Base-by-base conservation (phyloP, 2,113 vertebrate species). In the Corapipo altera region DNA sequence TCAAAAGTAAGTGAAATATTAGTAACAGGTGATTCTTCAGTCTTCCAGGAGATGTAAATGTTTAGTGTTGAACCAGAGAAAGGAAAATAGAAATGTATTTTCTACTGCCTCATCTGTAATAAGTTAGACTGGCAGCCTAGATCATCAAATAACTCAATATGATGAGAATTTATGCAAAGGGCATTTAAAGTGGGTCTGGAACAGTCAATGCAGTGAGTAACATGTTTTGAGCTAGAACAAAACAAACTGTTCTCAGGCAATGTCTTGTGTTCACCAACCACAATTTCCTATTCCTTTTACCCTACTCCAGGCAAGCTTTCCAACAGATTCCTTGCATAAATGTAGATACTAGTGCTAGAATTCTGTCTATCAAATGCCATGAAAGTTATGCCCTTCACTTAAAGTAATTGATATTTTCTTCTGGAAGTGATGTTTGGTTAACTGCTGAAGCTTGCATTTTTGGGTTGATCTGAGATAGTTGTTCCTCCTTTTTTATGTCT, bases 161-260 rank as follows among this genome's bases (percentile, higher is more conserved):
- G 32, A 83, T 14, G 35, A 89, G 78, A 95, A 85, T 93, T 95
- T 95, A 89, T 91, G 35, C 75, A 95, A 95, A 73, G 70, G 64
- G n/a, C 73, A 94, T 62, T 93, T 96, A 55, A 91, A 95, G 71
- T 71, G 39, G 62, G 83, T 88, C 78, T 39, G 37, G 82, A 95
- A 69, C 61, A 71, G 70, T 81, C 84, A 83, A 61, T 39, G 72
- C 13, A 17, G 11, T 44, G 49, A 83, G 19, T 62, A 85, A 76
- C 30, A 48, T 33, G 57, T 76, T 95, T 64, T 79, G 66, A 93
- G 87, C 70, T 95, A 81, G 85, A 97, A 74, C n/a, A 92, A 97
- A 97, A 85, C 84, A 95, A 96, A 95, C 55, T 82, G 54, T 83
- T 88, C 83, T 93, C 93, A 90, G 65, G 17, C 12, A 84, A 43